phyloP scores from a whole-genome alignment of 2,113 vertebrate genomes.

The Microcebus murinus region DNA sequence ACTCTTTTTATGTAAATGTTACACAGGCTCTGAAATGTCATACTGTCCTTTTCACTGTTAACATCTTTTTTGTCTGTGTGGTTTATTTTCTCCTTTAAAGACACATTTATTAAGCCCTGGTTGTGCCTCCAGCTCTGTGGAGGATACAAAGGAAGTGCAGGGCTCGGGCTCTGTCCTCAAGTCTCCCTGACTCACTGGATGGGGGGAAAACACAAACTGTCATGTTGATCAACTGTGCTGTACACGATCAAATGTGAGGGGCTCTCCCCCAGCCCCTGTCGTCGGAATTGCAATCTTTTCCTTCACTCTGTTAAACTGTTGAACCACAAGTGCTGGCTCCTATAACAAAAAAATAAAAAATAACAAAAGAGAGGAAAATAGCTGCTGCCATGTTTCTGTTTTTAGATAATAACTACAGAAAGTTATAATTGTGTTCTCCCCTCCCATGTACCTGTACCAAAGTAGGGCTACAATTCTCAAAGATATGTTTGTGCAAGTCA shows the following conservation, averaged over 20 bases:
- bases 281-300: neutral
- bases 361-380: neutral
- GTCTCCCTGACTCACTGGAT: neutral
- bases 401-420: neutral
- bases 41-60: neutral
- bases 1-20: slow-evolving; percentile 4
- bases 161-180: neutral
- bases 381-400: neutral
- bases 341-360: neutral
- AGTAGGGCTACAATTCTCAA: neutral
- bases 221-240: neutral
- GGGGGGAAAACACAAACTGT: neutral
- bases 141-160: neutral
- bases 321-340: neutral
- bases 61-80: neutral
- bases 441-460: neutral
- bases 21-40: slow-evolving; percentile 15
- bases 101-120: neutral
- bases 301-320: neutral
- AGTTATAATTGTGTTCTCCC: neutral
- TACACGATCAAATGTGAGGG: neutral
- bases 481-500: neutral
- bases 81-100: slow-evolving; percentile 1
- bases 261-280: neutral
- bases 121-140: neutral